Evolutionary conservation across 2,888 invertebrate species (phyloP), one percentile per base, ranked within the genome.

Genomic region (Exephanes ischioxanthus): DNA sequence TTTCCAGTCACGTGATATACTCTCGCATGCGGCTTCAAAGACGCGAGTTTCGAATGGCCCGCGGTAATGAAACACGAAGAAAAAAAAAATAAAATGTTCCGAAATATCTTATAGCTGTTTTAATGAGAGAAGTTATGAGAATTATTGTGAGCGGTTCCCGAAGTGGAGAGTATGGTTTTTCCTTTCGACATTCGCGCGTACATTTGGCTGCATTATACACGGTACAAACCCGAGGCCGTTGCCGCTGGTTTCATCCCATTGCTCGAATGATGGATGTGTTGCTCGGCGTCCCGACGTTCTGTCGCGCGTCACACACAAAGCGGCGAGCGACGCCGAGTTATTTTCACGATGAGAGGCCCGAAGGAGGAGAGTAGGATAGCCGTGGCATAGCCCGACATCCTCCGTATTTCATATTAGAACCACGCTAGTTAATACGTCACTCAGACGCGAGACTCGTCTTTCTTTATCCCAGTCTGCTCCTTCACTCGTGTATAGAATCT

Each of bases 221-320:
- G 30, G 63, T 63, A 63, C 58, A 63, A 30, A 67, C 41, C 41
- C n/a, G 22, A n/a, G 2, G 66, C 37, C 37, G 19, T 16, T 63
- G 30, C 63, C 87, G 82, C 68, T 80, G 84, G 45, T 48, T 48
- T 48, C 89, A 88, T 90, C 91, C 90, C 88, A 89, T 90, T 90
- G 89, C 89, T 85, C 88, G 90, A 91, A 91, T 92, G 92, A 92
- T 92, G 91, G 89, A 92, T 92, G 90, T 90, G 80, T 89, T 87
- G 80, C 89, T 87, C 85, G 84, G 88, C 89, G 89, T 89, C 88
- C 88, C 90, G 91, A 90, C 92, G 90, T 90, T 90, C 90, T 89
- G 91, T 92, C 92, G 91, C 91, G 89, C 90, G 91, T 91, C 90
- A 90, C 89, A 89, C 89, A 89, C 89, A 90, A 90, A 91, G 89